Percentiles rank a stretch among this genome's conserved stretches.
Conservation (phyloP, 92 coral and sea anemone species). For the Epizoanthus ramosus region DNA sequence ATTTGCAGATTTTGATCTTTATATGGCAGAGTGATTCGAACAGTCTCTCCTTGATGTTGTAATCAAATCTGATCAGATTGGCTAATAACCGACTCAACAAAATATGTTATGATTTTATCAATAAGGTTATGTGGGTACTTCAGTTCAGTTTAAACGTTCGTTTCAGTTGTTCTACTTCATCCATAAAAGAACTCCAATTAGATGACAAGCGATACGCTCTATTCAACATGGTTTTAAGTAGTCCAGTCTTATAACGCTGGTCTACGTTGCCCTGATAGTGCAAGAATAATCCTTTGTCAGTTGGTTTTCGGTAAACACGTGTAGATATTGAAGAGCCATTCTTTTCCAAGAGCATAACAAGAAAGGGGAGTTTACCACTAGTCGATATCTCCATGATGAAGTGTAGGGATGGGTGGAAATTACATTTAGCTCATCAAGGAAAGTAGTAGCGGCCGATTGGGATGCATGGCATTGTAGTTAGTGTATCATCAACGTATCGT, state of each 20-base stretch:
- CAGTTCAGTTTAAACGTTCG: neutral
- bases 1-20: no score
- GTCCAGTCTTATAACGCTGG: conserved; percentile 3
- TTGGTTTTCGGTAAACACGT: neutral
- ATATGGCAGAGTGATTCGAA: no score
- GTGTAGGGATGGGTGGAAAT: conserved; percentile 29
- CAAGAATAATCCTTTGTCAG: conserved; percentile 27
- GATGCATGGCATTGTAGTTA: conserved; percentile 24
- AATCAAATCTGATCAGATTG: no score
- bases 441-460: conserved; percentile 21
- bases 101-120: neutral
- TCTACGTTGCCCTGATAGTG: conserved; percentile 45
- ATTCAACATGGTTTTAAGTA: conserved; percentile 31
- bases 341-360: conserved; percentile 15
- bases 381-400: conserved; percentile 39
- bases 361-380: conserved; percentile 28
- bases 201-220: conserved; percentile 11
- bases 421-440: conserved; percentile 39
- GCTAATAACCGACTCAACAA: neutral
- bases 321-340: conserved; percentile 1
- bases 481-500: conserved; percentile 49
- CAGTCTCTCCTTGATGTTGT: no score
- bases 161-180: neutral
- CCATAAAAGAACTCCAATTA: neutral
- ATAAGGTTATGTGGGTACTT: neutral